These are phyloP conservation scores for Lacerta agilis DNA, from an alignment of 2,797 vertebrate genomes.

Conservation along the genomic window DNA sequence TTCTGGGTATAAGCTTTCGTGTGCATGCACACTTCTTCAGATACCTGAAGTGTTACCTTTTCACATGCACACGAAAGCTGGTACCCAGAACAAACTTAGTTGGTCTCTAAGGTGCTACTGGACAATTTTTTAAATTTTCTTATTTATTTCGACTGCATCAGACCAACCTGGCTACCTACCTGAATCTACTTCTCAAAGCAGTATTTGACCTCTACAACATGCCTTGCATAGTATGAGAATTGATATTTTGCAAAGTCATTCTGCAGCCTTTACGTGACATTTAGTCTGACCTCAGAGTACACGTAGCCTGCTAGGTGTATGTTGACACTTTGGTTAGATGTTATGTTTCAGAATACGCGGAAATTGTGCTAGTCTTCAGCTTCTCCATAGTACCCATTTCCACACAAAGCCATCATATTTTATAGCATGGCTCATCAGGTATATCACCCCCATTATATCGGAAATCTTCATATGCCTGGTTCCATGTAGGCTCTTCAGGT, in stretches of 20 bases:
- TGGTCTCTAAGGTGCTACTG: too few relatives aligned
- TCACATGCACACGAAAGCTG: too few relatives aligned
- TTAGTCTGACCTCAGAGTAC: not conserved
- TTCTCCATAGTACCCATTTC: not conserved
- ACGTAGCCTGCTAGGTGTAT: not conserved
- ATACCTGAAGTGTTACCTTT: too few relatives aligned
- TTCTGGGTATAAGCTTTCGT: too few relatives aligned
- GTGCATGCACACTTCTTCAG: too few relatives aligned
- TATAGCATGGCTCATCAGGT: not conserved
- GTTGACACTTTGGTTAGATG: not conserved
- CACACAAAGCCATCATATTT: not conserved
- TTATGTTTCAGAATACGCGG: not conserved
- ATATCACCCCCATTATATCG: too few relatives aligned
- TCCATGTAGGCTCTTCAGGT: not conserved
- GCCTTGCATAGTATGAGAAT: not conserved
- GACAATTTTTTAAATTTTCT: too few relatives aligned
- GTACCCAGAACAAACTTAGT: too few relatives aligned
- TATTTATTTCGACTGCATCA: too few relatives aligned
- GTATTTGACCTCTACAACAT: not conserved
- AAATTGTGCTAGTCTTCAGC: not conserved
- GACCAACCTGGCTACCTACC: too few relatives aligned
- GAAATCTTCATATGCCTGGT: too few relatives aligned
- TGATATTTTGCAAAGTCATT: conserved; percentile 27
- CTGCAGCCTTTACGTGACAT: not conserved
- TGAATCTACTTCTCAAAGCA: not conserved